Evolutionary conservation across 2,113 vertebrate genomes (phyloP).

Genomic region (Zosterops pallidus): DNA sequence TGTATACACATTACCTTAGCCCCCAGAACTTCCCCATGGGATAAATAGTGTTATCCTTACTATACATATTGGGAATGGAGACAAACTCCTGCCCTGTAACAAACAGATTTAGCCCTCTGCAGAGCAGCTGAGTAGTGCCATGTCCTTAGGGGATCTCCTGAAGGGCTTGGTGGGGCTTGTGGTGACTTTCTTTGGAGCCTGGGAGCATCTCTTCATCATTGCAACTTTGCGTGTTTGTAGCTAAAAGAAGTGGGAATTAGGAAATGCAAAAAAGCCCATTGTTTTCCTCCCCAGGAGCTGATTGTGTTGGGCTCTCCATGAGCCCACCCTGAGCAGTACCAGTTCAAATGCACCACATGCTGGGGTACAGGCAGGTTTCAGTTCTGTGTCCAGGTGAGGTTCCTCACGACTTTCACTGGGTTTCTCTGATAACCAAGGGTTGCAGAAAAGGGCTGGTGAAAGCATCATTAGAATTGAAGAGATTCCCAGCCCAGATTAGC

Average conservation of each 20-base stretch:
- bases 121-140: background rate
- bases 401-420: background rate
- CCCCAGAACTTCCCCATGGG: constrained; percentile 2
- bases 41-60: constrained; percentile 51
- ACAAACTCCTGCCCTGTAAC: constrained; percentile 20
- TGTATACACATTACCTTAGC: constrained; percentile 1
- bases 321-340: background rate
- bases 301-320: background rate
- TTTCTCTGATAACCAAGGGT: background rate
- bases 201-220: background rate
- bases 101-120: background rate
- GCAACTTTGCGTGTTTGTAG: background rate
- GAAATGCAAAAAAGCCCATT: background rate
- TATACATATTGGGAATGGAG: constrained; percentile 30
- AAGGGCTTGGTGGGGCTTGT: background rate
- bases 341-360: rapidly evolving
- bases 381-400: background rate
- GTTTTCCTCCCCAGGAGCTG: background rate
- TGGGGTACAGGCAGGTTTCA: background rate
- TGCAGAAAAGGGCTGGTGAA: background rate
- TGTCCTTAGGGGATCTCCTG: background rate
- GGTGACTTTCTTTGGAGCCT: background rate
- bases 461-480: background rate
- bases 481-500: background rate
- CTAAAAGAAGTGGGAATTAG: background rate